These are phyloP conservation scores for Panthera leo DNA, from an alignment of 2,113 vertebrate genomes.

Conservation along the genomic window DNA sequence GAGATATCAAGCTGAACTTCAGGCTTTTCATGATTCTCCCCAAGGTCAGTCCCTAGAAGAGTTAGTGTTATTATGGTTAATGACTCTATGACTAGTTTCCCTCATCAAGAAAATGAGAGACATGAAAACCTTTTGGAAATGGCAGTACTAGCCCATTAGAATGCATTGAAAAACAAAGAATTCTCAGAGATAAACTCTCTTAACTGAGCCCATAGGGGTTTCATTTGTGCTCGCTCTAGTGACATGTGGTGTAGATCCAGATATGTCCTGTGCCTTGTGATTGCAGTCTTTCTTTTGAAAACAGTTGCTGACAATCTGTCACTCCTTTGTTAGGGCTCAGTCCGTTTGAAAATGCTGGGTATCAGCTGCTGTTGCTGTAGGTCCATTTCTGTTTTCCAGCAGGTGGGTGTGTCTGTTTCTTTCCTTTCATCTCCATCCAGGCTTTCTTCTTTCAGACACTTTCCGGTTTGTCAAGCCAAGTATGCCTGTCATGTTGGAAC, in stretches of 20 bases:
- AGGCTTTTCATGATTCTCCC: not conserved
- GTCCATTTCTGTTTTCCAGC: slow-evolving; percentile 79
- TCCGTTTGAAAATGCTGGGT: slow-evolving; percentile 62
- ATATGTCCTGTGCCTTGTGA: slow-evolving; percentile 75
- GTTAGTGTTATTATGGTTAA: not conserved
- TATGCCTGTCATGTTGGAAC: slow-evolving; percentile 79
- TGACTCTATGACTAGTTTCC: not conserved
- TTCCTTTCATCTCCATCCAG: slow-evolving; percentile 79
- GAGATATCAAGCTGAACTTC: not conserved
- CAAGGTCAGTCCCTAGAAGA: not conserved
- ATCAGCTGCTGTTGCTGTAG: slow-evolving; percentile 78
- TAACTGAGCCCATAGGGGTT: slow-evolving; percentile 22
- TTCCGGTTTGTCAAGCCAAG: slow-evolving; percentile 80
- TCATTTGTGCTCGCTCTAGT: slow-evolving; percentile 60
- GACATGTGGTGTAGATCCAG: slow-evolving; percentile 75
- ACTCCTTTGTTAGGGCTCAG: slow-evolving; percentile 69
- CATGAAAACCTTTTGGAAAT: not conserved
- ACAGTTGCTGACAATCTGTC: slow-evolving; percentile 81
- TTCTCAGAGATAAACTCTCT: slow-evolving; percentile 49
- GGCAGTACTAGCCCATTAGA: slow-evolving; percentile 35
- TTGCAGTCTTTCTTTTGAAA: slow-evolving; percentile 74
- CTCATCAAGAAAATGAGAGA: slow-evolving; percentile 27
- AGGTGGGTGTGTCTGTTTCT: slow-evolving; percentile 78
- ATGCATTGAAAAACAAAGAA: slow-evolving; percentile 60
- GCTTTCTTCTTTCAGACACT: slow-evolving; percentile 77